Evolutionary conservation across 2,888 invertebrate species (phyloP), one percentile per base, ranked within the genome.

Genomic region (Scaptomyza caliginosa): DNA sequence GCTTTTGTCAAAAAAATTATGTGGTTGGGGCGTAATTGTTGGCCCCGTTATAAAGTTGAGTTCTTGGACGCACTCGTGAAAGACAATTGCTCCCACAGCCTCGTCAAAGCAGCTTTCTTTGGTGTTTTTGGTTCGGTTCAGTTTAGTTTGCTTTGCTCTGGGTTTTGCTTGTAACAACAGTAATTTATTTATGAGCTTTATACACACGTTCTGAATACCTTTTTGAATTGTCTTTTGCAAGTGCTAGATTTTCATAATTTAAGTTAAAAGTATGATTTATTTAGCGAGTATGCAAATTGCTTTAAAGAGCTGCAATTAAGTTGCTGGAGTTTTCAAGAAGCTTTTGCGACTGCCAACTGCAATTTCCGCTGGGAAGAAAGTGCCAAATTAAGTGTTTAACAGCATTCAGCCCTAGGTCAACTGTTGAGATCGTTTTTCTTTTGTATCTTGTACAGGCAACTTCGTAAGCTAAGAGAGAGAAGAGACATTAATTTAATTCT

Each of bases 61-160:
- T 36, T 77, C 80, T 79, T 75, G 76, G 76, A 63, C 72, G 51
- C 73, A 78, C 63, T 80, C 63, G 51, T 72, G 57, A 77, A 43
- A 84, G 82, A 71, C 82, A 85, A 69, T 84, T 77, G 84, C 86
- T 81, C 87, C 87, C 80, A 81, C 80, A 84, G 86, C 74, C 81
- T 56, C 59, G n/a, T 30, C 26, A 36, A 17, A 8, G 10, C 56
- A 34, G 82, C 86, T 86, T 81, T 80, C 84, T 83, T 77, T 59
- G 30, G 66, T 26, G 42, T 46, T 46, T 48, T 38, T 24, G 55
- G 17, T 60, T 77, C 66, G 58, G 60, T 57, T 65, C 63, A 52
- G 57, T 59, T 63, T 66, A 40, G 42, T 63, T 58, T 26, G 36
- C 23, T 28, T 21, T 26, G 42, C 23, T 13, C n/a, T 17, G 58